Conservation (phyloP, 1,140 invertebrate genomes). For the Cotesia typhae region DNA sequence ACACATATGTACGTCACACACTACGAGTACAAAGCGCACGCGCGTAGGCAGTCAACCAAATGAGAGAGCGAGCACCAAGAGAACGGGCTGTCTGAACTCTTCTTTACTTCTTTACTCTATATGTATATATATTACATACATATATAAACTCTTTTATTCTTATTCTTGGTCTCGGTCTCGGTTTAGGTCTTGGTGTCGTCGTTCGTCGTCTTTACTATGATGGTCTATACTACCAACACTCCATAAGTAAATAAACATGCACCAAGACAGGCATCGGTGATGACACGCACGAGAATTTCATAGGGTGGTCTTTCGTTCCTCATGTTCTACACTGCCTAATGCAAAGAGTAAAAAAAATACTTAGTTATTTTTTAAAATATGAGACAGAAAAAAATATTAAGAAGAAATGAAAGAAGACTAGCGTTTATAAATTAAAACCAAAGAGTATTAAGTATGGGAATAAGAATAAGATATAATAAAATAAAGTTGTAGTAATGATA, state of each 20-base stretch:
- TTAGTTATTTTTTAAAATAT: not conserved
- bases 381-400: slow-evolving; percentile 10
- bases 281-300: slow-evolving; percentile 12
- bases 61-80: slow-evolving; percentile 1
- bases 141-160: too few species aligned
- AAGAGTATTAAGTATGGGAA: too few species aligned
- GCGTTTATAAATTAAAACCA: too few species aligned
- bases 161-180: too few species aligned
- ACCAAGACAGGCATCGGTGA: slow-evolving; percentile 17
- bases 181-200: too few species aligned
- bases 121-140: not conserved
- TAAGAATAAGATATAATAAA: too few species aligned
- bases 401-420: too few species aligned
- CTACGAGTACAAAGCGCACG: slow-evolving; percentile 11
- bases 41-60: slow-evolving; percentile 25
- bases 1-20: slow-evolving; percentile 2
- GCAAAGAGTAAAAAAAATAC: slow-evolving; percentile 2
- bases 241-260: slow-evolving; percentile 30
- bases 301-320: not conserved
- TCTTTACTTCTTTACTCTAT: not conserved
- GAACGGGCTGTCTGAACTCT: not conserved
- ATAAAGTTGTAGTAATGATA: too few species aligned
- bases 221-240: slow-evolving; percentile 15
- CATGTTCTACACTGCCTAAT: not conserved
- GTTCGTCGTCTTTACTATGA: not conserved